Conservation (phyloP, 1,140 invertebrate species). For the Mizuhopecten yessoensis region DNA sequence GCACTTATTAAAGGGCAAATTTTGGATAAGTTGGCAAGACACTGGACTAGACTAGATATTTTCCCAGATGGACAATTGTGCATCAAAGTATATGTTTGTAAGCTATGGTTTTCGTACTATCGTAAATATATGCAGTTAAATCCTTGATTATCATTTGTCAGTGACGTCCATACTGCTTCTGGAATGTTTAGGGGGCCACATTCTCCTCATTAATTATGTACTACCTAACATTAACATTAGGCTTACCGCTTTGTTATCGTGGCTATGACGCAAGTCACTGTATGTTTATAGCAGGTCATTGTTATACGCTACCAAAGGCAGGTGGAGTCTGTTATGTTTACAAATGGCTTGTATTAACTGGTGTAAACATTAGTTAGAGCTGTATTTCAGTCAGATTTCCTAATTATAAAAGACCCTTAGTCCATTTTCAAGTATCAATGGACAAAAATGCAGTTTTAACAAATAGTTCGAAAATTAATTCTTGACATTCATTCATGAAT, state of each 20-base stretch:
- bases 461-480: too few species aligned
- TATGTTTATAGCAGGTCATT: neutral
- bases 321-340: neutral
- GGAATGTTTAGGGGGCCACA: neutral
- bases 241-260: neutral
- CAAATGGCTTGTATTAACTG: too few species aligned
- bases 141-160: neutral
- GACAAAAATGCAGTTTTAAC: neutral
- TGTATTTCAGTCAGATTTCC: too few species aligned
- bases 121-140: neutral
- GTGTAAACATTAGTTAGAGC: too few species aligned
- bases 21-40: too few species aligned
- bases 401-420: too few species aligned
- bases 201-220: neutral
- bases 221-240: conserved; percentile 16
- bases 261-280: neutral
- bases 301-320: neutral
- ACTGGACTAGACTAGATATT: too few species aligned
- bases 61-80: too few species aligned
- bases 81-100: too few species aligned
- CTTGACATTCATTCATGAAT: too few species aligned
- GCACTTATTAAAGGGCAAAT: too few species aligned
- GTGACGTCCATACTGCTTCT: neutral
- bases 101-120: too few species aligned
- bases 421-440: neutral